Percentiles rank a stretch among this genome's conserved stretches.
Evolutionary conservation across 2,113 vertebrate species (phyloP).

Genomic region (Indri indri): DNA sequence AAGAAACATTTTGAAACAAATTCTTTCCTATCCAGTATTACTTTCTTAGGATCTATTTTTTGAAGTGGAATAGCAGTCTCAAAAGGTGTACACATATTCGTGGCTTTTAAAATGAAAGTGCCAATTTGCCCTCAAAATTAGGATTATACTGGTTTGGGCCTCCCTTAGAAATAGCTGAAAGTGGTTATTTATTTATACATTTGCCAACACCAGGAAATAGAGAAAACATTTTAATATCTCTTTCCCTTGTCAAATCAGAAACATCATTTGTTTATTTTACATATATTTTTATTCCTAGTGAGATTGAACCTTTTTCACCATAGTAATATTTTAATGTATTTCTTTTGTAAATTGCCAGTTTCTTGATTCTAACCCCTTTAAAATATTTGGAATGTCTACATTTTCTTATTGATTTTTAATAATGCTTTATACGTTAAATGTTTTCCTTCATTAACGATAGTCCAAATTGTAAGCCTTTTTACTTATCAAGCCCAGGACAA

Average conservation of each 20-base stretch:
- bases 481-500: neutral
- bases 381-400: neutral
- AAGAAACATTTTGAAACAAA: neutral
- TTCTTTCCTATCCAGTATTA: neutral
- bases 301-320: neutral
- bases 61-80: neutral
- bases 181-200: neutral
- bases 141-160: neutral
- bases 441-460: neutral
- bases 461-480: neutral
- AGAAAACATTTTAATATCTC: neutral
- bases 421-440: neutral
- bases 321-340: constrained; percentile 4
- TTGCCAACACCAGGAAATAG: neutral
- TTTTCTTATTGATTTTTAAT: neutral
- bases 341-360: neutral
- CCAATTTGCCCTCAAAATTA: neutral
- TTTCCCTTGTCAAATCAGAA: neutral
- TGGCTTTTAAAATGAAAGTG: neutral
- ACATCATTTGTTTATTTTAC: neutral
- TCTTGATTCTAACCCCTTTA: neutral
- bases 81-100: neutral
- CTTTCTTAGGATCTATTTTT: neutral
- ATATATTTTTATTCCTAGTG: neutral
- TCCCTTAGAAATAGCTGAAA: neutral